Base-by-base conservation (phyloP, 2,113 vertebrate species). In the Triplophysa dalaica region DNA sequence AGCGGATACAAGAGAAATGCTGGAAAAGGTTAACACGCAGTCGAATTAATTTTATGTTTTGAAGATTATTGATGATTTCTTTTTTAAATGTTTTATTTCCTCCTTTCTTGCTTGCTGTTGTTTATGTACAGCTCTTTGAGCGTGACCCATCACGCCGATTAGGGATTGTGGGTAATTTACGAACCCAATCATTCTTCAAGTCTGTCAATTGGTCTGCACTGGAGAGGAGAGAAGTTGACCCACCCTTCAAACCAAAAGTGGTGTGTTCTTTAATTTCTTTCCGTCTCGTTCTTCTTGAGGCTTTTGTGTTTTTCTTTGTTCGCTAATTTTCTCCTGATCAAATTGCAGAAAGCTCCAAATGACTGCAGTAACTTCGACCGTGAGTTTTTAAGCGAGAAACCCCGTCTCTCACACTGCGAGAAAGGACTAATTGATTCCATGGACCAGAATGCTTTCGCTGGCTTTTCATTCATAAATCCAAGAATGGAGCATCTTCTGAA, bases 371-470 rank as follows among this genome's bases (percentile, higher is more conserved):
- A 99, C 92, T 99, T 99, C 13, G 98, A 99, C 89, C 93, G 95
- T 19, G 98, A 99, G 86, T 99, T 99, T 87, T 94, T 99, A 81
- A 97, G 91, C 0, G 98, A 99, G 92, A 99, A 99, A 87, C 93
- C 98, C 0, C 95, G 94, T 43, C 79, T 99, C 29, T 99, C 98
- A 12, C 91, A 94, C 90, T 94, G 96, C 0, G 97, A 99, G 82
- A 99, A 99, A 91, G 95, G 95, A 87, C 93, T 99, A 84, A 98
- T 99, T 0, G 97, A 99, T 84, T 99, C 97, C 86, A 99, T 99
- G 95, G 97, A 99, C 90, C 98, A 98, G 85, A 76, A 91, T 0
- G 96, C 96, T 0, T 99, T 99, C 10, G 84, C 79, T 9, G 97
- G 96, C 45, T 99, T 99, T 89, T 99, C 97, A 19, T 99, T 98